These are phyloP conservation scores for Heteromormyrus szaboi DNA, from an alignment of 2,797 vertebrate genomes.

Conservation along the genomic window DNA sequence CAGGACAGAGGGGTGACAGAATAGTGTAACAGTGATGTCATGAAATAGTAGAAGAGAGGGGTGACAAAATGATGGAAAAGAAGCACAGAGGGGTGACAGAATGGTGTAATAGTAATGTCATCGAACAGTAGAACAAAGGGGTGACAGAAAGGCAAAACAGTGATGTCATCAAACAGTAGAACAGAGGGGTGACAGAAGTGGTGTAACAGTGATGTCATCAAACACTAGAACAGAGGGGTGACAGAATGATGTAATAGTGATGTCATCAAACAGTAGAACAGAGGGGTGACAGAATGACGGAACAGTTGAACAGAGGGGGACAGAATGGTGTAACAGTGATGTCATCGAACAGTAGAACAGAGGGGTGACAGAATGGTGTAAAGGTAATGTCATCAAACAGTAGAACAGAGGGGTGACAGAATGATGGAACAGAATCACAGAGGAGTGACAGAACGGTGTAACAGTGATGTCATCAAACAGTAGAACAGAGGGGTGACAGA, in stretches of 20 bases:
- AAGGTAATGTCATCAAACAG: not conserved
- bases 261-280: not conserved
- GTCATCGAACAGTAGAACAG: not conserved
- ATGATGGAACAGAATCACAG: not conserved
- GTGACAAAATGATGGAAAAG: not conserved
- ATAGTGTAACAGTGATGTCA: not conserved
- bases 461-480: not conserved
- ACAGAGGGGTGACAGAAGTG: not conserved
- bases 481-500: not conserved
- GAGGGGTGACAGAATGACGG: not conserved
- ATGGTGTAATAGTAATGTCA: not conserved
- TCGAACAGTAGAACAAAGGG: not conserved
- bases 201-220: not conserved
- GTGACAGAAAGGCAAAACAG: not conserved
- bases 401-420: not conserved
- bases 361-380: not conserved
- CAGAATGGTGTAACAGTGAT: not conserved
- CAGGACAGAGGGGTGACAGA: not conserved
- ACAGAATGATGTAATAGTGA: not conserved
- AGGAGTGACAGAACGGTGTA: not conserved
- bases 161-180: not conserved
- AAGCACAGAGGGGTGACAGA: not conserved
- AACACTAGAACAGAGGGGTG: not conserved
- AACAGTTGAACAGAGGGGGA: not conserved
- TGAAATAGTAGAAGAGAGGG: not conserved